Evolutionary conservation across 35 echinoderm and acorn worm species (phyloP), one percentile per base, ranked within the genome.

Genomic region (Heliocidaris erythrogramma): DNA sequence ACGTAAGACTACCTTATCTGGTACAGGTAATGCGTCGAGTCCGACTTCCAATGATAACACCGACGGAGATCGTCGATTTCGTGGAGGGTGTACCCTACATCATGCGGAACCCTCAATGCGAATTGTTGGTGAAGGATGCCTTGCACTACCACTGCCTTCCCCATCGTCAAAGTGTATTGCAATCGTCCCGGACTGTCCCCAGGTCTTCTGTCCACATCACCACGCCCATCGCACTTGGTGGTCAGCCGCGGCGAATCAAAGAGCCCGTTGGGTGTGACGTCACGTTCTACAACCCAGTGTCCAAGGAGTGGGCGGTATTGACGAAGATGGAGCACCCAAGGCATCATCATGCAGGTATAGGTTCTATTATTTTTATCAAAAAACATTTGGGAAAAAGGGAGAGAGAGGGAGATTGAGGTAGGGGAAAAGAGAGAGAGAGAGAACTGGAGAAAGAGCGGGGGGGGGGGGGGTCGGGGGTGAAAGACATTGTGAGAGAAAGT

Each of bases 101-200:
- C 17, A 97, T 97, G 97, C 48, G 60, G 60, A 90, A 97, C 88
- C 97, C 98, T 49, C 31, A 94, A 35, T 97, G 97, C 59, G 97
- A 99, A 60, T 91, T 59, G 13, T 87, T 99, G n/a, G 93, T 99
- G 8, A 96, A 97, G 50, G 98, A 99, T 85, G 98, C 98, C 48
- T 92, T 99, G 4, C 98, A 97, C 48, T 99, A 99, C 91, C 95
- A 99, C 94, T 99, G 97, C 59, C 94, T 99, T 24, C 98, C 98
- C 12, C 94, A 96, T 27, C 84, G 98, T 31, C 98, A 99, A 78
- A 96, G 97, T 52, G 91, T 99, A 52, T 31, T 99, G 21, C 98
- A 99, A 78, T 97, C 96, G 18, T 91, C 88, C 8, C 86, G 98
- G 42, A 99, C 98, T 9, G 95, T 86, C 48, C 98, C 98, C 3